These are phyloP conservation scores for Archips xylosteana DNA, from an alignment of 2,888 invertebrate species.

Conservation along the genomic window DNA sequence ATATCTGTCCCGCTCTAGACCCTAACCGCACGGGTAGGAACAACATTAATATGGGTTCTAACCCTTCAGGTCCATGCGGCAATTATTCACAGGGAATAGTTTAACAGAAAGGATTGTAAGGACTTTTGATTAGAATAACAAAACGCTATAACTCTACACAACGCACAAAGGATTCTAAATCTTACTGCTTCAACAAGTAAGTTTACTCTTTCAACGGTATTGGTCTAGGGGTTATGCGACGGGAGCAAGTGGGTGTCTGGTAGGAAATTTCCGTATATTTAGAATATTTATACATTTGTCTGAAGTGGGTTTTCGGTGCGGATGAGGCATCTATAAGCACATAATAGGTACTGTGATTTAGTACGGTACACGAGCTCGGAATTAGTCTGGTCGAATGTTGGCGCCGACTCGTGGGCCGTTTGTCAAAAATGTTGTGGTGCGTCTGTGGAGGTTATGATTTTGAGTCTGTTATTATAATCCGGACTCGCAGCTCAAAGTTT, in stretches of 20 bases:
- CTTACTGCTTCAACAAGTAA: slow-evolving; percentile 22
- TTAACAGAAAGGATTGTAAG: slow-evolving; percentile 85
- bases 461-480: neutral
- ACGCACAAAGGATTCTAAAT: slow-evolving; percentile 44
- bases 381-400: slow-evolving; percentile 75
- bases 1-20: slow-evolving; percentile 48
- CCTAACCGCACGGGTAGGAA: slow-evolving; percentile 77
- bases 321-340: slow-evolving; percentile 75
- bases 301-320: slow-evolving; percentile 65
- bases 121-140: slow-evolving; percentile 51
- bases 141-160: slow-evolving; percentile 48
- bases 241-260: slow-evolving; percentile 43
- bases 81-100: slow-evolving; percentile 87
- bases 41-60: slow-evolving; percentile 80
- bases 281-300: slow-evolving; percentile 83
- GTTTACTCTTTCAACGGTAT: slow-evolving; percentile 45
- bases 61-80: slow-evolving; percentile 85
- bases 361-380: slow-evolving; percentile 72
- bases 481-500: no score
- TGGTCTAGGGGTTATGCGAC: slow-evolving; percentile 37
- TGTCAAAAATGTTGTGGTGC: slow-evolving; percentile 52
- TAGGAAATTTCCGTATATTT: slow-evolving; percentile 79
- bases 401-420: slow-evolving; percentile 60
- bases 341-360: slow-evolving; percentile 82
- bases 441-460: slow-evolving; percentile 33